Evolutionary conservation across 2,113 vertebrate genomes (phyloP).

Genomic region (Coptodon rendalli): DNA sequence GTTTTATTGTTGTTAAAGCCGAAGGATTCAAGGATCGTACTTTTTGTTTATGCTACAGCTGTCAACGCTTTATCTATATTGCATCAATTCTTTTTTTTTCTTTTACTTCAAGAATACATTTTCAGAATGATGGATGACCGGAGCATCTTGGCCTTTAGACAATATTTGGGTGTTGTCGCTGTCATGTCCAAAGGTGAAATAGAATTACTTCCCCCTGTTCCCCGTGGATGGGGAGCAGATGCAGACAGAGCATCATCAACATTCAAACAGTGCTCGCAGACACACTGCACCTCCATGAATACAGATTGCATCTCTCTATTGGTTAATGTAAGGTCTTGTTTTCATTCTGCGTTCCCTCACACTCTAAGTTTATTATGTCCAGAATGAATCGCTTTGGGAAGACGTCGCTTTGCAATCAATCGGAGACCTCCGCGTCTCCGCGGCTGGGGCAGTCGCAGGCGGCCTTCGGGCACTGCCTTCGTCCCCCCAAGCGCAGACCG

Average conservation of each 20-base stretch:
- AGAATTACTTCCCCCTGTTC: background rate
- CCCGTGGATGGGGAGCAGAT: constrained; percentile 30
- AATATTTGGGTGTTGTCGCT: background rate
- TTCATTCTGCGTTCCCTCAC: background rate
- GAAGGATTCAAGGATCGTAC: background rate
- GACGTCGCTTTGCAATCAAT: too few relatives aligned
- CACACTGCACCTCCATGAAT: constrained; percentile 39
- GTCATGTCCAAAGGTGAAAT: constrained; percentile 46
- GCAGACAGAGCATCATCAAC: constrained; percentile 27
- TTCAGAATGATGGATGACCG: constrained; percentile 31
- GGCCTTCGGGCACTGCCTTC: too few relatives aligned
- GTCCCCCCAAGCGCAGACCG: too few relatives aligned
- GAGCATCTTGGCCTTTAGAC: constrained; percentile 25
- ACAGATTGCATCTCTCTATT: constrained; percentile 24
- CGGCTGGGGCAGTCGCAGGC: too few relatives aligned
- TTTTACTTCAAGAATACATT: background rate
- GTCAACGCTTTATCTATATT: background rate
- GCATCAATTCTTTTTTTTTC: background rate
- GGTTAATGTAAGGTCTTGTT: constrained; percentile 43
- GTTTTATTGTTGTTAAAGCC: background rate
- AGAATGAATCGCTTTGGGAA: constrained; percentile 21
- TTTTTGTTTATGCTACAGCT: background rate
- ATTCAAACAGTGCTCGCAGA: constrained; percentile 36
- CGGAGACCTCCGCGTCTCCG: too few relatives aligned
- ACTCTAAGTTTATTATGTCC: constrained; percentile 32